Evolutionary conservation across 2,113 vertebrate genomes (phyloP), one percentile per base, ranked within the genome.

Genomic region (Platanista minor): DNA sequence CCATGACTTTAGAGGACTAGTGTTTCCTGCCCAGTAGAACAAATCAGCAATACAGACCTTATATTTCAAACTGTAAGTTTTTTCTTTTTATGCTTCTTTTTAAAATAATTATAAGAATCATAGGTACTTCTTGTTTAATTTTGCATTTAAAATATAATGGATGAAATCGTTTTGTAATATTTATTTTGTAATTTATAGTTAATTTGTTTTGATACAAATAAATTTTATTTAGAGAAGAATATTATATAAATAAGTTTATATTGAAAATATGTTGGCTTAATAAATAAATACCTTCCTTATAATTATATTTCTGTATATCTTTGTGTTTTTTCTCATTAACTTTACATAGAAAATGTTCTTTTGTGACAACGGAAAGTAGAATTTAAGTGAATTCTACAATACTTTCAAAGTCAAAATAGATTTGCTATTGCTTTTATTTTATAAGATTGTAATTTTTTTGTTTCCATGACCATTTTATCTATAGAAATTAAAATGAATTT

Each of bases 1-100:
- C 66, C 66, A 86, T 97, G 95, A 92, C 96, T 95, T 74, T 72
- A 90, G 96, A 95, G 87, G 97, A 96, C 88, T 92, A 97, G 97
- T 90, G 96, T 97, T 98, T 98, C 97, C 87, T 87, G 61, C 31
- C 3, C 85, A 77, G 80, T 77, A 90, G 75, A 52, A n/a, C 72
- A 66, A 15, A 41, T 82, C 54, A 91, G 29, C 90, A 43, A 12
- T 85, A 49, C 88, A 92, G 57, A 36, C 46, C 82, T 64, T 66
- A 46, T 23, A 46, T 46, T 29, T 52, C 46, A 89, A 66, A 46
- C 91, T 33, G 54, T 98, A 89, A 98, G 92, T 95, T 90, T 3
- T n/a, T 90, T 41, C 66, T 71, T 21, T 39, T 13, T 33, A 11
- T 6, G 61, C 57, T 77, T 62, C 8, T 90, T 49, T 27, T 62